A percentile compares a stretch with the other conserved stretches of the same genome.
Evolutionary conservation across 2,113 vertebrate genomes (phyloP).

Genomic region (Sturnira hondurensis): DNA sequence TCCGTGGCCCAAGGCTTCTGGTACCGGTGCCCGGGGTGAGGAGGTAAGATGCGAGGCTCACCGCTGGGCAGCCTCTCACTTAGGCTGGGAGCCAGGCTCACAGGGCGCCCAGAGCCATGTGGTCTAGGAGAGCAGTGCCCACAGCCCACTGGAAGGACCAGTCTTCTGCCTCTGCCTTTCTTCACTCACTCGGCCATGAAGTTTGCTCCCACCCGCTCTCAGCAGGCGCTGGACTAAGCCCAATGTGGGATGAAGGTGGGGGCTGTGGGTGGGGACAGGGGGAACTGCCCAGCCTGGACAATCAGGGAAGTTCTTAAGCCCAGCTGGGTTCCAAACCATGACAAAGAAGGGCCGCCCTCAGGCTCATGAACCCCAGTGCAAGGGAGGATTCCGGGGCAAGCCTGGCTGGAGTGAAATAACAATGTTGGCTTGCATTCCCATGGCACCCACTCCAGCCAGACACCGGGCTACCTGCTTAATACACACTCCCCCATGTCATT

Average conservation of each 20-base stretch:
- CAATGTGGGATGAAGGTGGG: accelerated
- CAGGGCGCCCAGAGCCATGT: not conserved
- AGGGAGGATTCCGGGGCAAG: not conserved
- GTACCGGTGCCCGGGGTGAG: not conserved
- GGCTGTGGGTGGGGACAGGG: accelerated
- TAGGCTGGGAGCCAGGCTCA: not conserved
- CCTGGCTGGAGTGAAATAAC: accelerated
- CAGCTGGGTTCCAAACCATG: accelerated
- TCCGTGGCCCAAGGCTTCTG: not conserved
- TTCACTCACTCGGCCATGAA: not conserved
- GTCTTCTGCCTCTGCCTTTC: not conserved
- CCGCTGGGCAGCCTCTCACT: not conserved
- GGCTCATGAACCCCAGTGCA: accelerated
- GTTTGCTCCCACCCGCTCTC: not conserved
- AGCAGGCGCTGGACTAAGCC: not conserved
- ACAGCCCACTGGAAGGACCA: accelerated
- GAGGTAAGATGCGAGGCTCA: accelerated
- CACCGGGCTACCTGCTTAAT: accelerated
- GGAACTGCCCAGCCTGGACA: not conserved
- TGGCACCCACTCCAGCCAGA: accelerated
- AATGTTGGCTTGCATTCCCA: accelerated
- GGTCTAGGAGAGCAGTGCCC: accelerated
- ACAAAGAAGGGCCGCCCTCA: not conserved
- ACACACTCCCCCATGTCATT: not conserved
- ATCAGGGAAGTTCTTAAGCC: not conserved